Evolutionary conservation across 2,888 invertebrate species (phyloP).

Genomic region (Eilema griseolum): DNA sequence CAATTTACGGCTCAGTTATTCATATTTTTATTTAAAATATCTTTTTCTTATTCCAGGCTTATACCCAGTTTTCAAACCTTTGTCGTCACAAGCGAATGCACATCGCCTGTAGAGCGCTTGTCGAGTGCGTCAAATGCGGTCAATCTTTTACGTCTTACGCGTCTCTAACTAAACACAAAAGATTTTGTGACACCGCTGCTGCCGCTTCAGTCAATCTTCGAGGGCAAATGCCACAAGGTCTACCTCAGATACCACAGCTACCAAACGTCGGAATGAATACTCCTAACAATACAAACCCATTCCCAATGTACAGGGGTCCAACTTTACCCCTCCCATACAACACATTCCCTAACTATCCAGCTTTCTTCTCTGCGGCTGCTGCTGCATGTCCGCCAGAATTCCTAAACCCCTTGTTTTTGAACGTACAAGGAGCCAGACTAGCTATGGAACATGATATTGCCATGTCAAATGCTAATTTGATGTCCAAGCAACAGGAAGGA

Average conservation of each 20-base stretch:
- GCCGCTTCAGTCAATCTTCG: constrained; percentile 80
- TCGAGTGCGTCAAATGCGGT: constrained; percentile 97
- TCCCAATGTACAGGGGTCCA: constrained; percentile 91
- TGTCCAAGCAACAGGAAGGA: constrained; percentile 81
- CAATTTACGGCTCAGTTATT: background rate
- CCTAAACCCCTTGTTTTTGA: constrained; percentile 89
- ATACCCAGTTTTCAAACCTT: constrained; percentile 99
- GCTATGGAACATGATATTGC: constrained; percentile 84
- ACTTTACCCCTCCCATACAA: constrained; percentile 89
- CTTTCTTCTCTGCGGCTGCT: constrained; percentile 83
- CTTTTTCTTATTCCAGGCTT: constrained; percentile 89
- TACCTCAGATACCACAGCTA: constrained; percentile 75
- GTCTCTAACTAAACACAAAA: constrained; percentile 97
- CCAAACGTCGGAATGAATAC: constrained; percentile 81
- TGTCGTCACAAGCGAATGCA: constrained; percentile 99
- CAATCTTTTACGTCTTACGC: constrained; percentile 97
- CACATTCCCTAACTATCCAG: constrained; percentile 88
- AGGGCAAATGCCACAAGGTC: constrained; percentile 77
- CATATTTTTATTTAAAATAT: constrained; percentile 4
- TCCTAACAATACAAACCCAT: constrained; percentile 86
- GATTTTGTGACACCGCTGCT: constrained; percentile 96
- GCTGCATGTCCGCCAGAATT: constrained; percentile 88
- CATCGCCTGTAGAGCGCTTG: constrained; percentile 96
- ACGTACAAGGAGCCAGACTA: constrained; percentile 83
- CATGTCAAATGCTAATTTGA: constrained; percentile 84